Evolutionary conservation across 1,140 invertebrate species (phyloP).

Genomic region (Helicoverpa armigera): DNA sequence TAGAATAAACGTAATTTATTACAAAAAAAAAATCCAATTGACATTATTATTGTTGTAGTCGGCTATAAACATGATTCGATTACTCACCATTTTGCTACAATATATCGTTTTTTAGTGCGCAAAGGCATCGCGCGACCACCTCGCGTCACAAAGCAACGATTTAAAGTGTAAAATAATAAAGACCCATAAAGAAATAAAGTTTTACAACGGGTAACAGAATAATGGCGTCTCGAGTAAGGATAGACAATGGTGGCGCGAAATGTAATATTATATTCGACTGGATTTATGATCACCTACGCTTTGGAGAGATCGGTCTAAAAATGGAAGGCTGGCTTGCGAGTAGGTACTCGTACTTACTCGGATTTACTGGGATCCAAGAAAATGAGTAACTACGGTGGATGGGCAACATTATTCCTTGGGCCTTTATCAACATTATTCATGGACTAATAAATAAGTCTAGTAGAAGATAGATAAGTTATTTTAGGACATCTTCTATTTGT

Average conservation of each 20-base stretch:
- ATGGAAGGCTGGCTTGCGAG: constrained; percentile 34
- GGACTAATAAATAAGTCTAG: too few species aligned
- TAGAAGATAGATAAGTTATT: too few species aligned
- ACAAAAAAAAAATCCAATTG: constrained; percentile 59
- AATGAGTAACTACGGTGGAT: not conserved
- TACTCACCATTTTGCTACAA: constrained; percentile 73
- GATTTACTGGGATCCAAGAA: not conserved
- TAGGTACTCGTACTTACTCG: not conserved
- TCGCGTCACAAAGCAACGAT: constrained; percentile 71
- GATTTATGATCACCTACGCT: constrained; percentile 43
- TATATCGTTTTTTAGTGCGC: constrained; percentile 75
- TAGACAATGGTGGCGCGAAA: constrained; percentile 65
- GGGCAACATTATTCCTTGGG: too few species aligned
- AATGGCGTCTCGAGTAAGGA: constrained; percentile 55
- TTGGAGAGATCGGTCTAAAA: constrained; percentile 16
- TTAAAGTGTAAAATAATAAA: constrained; percentile 79
- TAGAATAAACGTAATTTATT: constrained; percentile 62
- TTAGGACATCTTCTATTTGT: too few species aligned
- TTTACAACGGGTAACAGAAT: constrained; percentile 80
- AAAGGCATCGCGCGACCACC: constrained; percentile 67
- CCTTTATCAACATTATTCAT: too few species aligned
- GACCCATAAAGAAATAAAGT: constrained; percentile 81
- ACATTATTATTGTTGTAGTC: constrained; percentile 60
- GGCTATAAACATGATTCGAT: constrained; percentile 74
- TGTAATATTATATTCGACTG: constrained; percentile 71